Percentiles rank a stretch among this genome's conserved stretches.
phyloP scores from a whole-genome alignment of 2,888 invertebrate genomes.

The Papilio elwesi region DNA sequence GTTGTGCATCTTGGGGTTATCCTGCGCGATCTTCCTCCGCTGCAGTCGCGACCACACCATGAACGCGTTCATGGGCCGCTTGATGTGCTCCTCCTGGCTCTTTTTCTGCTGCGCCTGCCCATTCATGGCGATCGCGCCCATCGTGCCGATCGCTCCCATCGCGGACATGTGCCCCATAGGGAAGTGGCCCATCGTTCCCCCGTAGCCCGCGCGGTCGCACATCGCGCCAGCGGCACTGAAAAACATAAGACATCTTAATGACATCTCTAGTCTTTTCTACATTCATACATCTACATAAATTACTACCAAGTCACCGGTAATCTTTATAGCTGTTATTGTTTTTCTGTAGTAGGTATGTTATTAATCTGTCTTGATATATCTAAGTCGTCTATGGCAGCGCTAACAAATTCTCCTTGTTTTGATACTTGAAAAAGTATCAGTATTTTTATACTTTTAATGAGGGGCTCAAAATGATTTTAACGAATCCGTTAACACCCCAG shows the following conservation, averaged over 20 bases:
- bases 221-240: conserved; percentile 89
- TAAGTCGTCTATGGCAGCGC: too few relatives aligned
- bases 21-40: conserved; percentile 97
- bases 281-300: too few relatives aligned
- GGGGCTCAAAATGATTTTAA: not conserved
- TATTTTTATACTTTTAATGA: not conserved
- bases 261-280: not conserved
- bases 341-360: too few relatives aligned
- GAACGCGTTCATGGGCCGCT: conserved; percentile 99
- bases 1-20: conserved; percentile 99
- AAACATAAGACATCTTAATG: not conserved
- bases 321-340: too few relatives aligned
- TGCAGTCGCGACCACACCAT: conserved; percentile 99
- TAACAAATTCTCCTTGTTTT: too few relatives aligned
- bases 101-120: conserved; percentile 81
- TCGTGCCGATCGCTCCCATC: conserved; percentile 83
- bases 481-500: not conserved
- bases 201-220: conserved; percentile 87
- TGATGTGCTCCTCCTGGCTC: conserved; percentile 94
- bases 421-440: too few relatives aligned
- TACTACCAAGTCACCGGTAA: too few relatives aligned
- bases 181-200: conserved; percentile 84
- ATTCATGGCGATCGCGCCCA: conserved; percentile 84
- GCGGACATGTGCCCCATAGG: conserved; percentile 82
- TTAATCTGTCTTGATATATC: too few relatives aligned